These are phyloP conservation scores for Elaphurus davidianus DNA, from an alignment of 2,113 vertebrate genomes.

Conservation along the genomic window DNA sequence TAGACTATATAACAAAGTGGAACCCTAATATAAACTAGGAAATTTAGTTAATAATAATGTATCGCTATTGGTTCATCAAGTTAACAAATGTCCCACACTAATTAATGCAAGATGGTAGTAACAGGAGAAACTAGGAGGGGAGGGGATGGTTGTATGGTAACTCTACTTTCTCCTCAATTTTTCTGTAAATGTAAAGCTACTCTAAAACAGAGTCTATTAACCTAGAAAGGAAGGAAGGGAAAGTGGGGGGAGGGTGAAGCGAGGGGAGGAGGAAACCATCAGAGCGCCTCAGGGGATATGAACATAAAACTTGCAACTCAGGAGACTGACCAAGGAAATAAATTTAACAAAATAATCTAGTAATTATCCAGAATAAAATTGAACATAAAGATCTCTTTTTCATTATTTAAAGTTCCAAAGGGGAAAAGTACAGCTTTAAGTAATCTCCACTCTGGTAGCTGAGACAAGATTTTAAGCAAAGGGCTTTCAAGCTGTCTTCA, in stretches of 20 bases:
- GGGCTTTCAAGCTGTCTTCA: neutral
- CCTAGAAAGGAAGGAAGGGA: neutral
- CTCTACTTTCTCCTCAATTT: neutral
- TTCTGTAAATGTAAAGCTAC: neutral
- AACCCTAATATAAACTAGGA: neutral
- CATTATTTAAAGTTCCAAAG: neutral
- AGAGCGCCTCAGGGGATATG: neutral
- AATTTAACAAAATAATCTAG: neutral
- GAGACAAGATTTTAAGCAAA: neutral
- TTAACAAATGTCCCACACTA: neutral
- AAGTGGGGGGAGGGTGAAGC: no score
- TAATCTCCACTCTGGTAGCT: neutral
- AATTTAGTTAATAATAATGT: neutral
- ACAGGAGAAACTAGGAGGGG: neutral
- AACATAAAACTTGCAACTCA: neutral
- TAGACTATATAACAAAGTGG: neutral
- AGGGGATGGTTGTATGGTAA: neutral
- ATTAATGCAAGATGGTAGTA: neutral
- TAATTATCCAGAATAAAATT: neutral
- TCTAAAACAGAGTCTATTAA: neutral
- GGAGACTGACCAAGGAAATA: neutral
- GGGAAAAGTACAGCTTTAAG: neutral
- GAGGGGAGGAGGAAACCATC: neutral
- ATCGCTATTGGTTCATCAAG: neutral
- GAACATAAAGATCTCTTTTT: neutral